phyloP scores from a whole-genome alignment of 2,797 vertebrate genomes.

The Hemitrygon akajei region DNA sequence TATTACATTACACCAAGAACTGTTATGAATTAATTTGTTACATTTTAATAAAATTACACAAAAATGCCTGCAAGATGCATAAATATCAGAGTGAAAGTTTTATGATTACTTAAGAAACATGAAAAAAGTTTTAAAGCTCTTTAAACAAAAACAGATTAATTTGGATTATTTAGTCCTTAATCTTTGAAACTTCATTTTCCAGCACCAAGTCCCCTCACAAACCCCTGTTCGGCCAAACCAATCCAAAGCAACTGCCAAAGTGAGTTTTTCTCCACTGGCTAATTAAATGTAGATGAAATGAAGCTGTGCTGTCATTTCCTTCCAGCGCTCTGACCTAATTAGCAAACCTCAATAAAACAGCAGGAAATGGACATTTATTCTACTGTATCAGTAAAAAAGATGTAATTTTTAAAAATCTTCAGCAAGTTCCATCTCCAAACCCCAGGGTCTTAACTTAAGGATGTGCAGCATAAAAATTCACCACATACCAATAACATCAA shows the following conservation, averaged over 20 bases:
- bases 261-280: background rate
- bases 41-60: background rate
- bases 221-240: background rate
- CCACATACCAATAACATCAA: background rate
- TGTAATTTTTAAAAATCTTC: background rate
- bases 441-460: slow-evolving; percentile 7
- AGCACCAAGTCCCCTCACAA: background rate
- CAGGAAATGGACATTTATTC: slow-evolving; percentile 37
- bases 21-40: background rate
- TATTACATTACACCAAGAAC: background rate
- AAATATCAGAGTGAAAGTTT: background rate
- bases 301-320: slow-evolving; percentile 28
- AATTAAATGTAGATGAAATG: slow-evolving; percentile 35
- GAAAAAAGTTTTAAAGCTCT: background rate
- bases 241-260: background rate
- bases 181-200: background rate
- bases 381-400: background rate
- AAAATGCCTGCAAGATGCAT: background rate
- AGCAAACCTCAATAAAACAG: slow-evolving; percentile 37
- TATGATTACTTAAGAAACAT: background rate
- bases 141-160: background rate
- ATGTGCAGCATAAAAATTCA: background rate
- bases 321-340: slow-evolving; percentile 29
- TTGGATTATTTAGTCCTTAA: background rate
- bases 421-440: background rate